Base-by-base conservation (phyloP, 2,888 invertebrate species). In the Atherix ibis region DNA sequence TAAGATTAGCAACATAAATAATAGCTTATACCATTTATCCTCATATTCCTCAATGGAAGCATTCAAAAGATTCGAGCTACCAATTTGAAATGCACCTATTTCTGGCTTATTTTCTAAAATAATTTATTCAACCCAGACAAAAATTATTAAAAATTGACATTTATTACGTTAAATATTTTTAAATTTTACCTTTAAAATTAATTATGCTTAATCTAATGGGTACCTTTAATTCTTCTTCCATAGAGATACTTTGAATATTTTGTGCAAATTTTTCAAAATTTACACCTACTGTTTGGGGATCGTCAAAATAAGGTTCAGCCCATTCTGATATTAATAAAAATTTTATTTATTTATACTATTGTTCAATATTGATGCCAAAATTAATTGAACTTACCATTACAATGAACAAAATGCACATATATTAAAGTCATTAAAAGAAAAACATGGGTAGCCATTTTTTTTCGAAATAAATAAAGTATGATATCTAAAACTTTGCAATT, bases 131-230 rank as follows among this genome's bases (percentile, higher is more conserved):
- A n/a, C n/a, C n/a, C n/a, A n/a, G n/a, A n/a, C n/a, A n/a, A n/a
- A n/a, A n/a, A n/a, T n/a, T n/a, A n/a, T n/a, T n/a, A n/a, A n/a
- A n/a, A n/a, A n/a, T n/a, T n/a, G n/a, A n/a, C n/a, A n/a, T n/a
- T n/a, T n/a, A n/a, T n/a, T n/a, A n/a, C n/a, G n/a, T n/a, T n/a
- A n/a, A n/a, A n/a, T n/a, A n/a, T n/a, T n/a, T n/a, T n/a, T n/a
- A n/a, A n/a, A 12, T 14, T 31, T 14, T 31, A 44, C 48, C 46
- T 27, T 37, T 37, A 31, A 45, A 48, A 35, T 45, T 46, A 5
- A 49, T 40, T 38, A 40, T 39, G 2, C 42, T 44, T 25, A 48
- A 33, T 35, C 38, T 43, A 15, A 46, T 44, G n/a, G 48, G 48
- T 15, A 38, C 36, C 4, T 14, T 9, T 15, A 49, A 29, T 39